Percentiles rank a stretch among this genome's conserved stretches.
Conservation (phyloP, 2,797 vertebrate genomes). For the Echeneis naucrates region DNA sequence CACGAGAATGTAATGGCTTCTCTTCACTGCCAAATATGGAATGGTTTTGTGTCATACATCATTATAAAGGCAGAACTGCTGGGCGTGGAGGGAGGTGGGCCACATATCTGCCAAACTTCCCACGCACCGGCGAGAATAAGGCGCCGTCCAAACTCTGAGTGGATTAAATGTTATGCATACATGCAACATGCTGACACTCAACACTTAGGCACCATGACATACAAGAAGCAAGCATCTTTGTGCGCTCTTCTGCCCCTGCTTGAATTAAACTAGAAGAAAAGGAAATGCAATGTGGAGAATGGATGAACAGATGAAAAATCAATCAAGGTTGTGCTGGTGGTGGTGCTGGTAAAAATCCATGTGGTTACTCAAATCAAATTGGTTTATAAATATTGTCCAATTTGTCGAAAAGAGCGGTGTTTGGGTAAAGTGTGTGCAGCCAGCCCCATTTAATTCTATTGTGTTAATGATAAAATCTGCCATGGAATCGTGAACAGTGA, state of each 20-base stretch:
- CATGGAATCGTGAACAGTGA: background rate
- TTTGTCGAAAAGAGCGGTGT: background rate
- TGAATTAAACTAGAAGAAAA: background rate
- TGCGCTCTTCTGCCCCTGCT: background rate
- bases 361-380: background rate
- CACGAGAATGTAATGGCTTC: slow-evolving; percentile 75
- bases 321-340: background rate
- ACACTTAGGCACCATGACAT: slow-evolving; percentile 16
- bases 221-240: background rate
- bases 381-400: background rate
- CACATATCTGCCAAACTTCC: slow-evolving; percentile 50
- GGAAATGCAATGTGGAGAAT: background rate
- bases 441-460: background rate
- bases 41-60: slow-evolving; percentile 73
- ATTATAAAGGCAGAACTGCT: slow-evolving; percentile 62
- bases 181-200: too few relatives aligned
- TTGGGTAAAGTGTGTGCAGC: background rate
- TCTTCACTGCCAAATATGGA: slow-evolving; percentile 74
- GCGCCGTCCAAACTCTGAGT: slow-evolving; percentile 22
- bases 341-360: background rate
- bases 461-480: background rate
- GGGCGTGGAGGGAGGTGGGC: slow-evolving; percentile 36
- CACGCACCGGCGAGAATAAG: slow-evolving; percentile 42
- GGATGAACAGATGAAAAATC: slow-evolving; percentile 2
- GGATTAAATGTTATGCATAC: too few relatives aligned